Conservation (phyloP, 2,888 invertebrate species). For the Oscheius myriophilus region DNA sequence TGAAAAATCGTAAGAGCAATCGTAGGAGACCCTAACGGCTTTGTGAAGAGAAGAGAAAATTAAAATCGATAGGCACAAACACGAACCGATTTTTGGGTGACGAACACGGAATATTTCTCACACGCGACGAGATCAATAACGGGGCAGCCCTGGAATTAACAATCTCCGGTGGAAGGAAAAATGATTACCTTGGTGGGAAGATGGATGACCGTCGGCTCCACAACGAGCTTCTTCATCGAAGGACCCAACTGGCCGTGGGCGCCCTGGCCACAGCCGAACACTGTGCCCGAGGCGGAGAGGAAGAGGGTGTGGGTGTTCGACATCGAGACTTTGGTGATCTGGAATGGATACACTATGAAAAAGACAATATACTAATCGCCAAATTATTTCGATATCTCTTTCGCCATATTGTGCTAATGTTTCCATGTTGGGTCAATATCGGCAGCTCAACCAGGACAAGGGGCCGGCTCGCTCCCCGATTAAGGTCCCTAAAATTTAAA, state of each 20-base stretch:
- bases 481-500: too few species aligned
- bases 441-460: too few species aligned
- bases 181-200: background rate
- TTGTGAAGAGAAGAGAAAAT: too few species aligned
- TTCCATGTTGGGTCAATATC: too few species aligned
- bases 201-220: slow-evolving; percentile 9
- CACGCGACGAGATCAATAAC: slow-evolving; percentile 17
- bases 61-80: background rate
- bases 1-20: too few species aligned
- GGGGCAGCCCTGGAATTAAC: background rate
- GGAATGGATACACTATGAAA: slow-evolving; percentile 2
- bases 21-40: too few species aligned
- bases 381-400: background rate
- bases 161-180: too few species aligned
- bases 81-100: slow-evolving; percentile 16
- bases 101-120: slow-evolving; percentile 17
- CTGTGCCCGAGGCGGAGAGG: slow-evolving; percentile 1
- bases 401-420: background rate
- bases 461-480: too few species aligned
- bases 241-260: slow-evolving; percentile 2
- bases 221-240: background rate
- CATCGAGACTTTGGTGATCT: slow-evolving; percentile 31
- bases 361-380: background rate
- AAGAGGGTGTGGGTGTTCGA: slow-evolving; percentile 24
- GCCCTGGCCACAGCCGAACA: slow-evolving; percentile 27